Evolutionary conservation across 2,888 invertebrate species (phyloP).

Genomic region (Amiota communis): DNA sequence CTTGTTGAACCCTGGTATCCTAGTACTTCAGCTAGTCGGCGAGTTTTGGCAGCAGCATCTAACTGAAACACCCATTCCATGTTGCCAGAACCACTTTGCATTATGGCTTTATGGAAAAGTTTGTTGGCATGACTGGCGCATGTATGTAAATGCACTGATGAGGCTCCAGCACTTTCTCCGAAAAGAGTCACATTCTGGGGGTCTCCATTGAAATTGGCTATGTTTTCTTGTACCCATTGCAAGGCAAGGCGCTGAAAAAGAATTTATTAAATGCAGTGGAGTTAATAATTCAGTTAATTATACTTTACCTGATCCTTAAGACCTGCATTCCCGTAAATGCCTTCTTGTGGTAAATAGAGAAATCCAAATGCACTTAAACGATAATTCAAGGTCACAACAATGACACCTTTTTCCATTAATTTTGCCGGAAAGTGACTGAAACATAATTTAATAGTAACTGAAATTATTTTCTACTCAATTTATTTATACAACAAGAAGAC

Average conservation of each 20-base stretch:
- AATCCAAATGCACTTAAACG: constrained; percentile 71
- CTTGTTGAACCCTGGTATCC: constrained; percentile 48
- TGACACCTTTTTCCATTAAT: constrained; percentile 68
- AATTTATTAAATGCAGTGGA: background rate
- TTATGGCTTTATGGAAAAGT: constrained; percentile 70
- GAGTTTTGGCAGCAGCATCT: constrained; percentile 54
- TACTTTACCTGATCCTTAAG: constrained; percentile 69
- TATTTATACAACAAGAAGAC: too few species aligned
- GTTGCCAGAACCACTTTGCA: constrained; percentile 69
- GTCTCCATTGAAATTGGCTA: constrained; percentile 74
- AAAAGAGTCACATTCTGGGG: constrained; percentile 69
- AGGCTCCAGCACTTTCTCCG: constrained; percentile 71
- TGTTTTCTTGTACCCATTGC: constrained; percentile 73
- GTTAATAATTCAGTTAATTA: background rate
- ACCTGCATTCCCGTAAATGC: constrained; percentile 70
- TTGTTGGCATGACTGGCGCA: constrained; percentile 63
- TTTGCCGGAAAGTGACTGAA: constrained; percentile 67
- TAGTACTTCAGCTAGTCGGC: constrained; percentile 59
- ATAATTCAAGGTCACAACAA: constrained; percentile 71
- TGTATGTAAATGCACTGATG: constrained; percentile 66
- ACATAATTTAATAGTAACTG: background rate
- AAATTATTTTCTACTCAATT: too few species aligned
- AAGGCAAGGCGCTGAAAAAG: constrained; percentile 71
- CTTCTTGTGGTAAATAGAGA: constrained; percentile 66
- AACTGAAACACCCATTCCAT: constrained; percentile 70